Base-by-base conservation (phyloP, 2,888 invertebrate genomes). In the Stenichneumon culpator region DNA sequence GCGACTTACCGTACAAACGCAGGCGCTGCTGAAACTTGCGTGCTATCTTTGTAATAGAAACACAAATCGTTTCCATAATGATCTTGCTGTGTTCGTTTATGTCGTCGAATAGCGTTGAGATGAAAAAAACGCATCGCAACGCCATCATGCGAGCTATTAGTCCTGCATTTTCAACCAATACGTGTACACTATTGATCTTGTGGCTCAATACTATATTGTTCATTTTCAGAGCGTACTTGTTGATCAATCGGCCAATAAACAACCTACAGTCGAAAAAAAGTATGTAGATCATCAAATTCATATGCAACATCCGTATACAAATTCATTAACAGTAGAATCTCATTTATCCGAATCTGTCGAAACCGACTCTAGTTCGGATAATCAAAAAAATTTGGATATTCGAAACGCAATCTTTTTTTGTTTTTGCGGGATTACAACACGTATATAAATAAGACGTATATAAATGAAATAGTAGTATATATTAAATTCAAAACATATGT, bases 61-160 rank as follows among this genome's bases (percentile, higher is more conserved):
- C 3, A 5, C 25, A n/a, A 67, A 85, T 82, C 54, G 47, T 16
- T 32, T 16, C 3, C 79, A 74, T 72, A 7, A 85, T 82, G 2
- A 0, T 32, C 7, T 22, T 9, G 9, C n/a, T 65, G 11, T 2
- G 3, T 16, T n/a, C 3, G 16, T 2, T 1, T 7, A n/a, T 14
- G 28, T 63, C 60, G 5, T 32, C 7, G 32, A 79, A 85, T 25
- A 82, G 25, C 25, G n/a, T 70, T 28, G 19, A n/a, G 14, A 85
- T 44, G 1, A 85, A 39, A 72, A 67, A 3, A 6, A n/a, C 70
- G 60, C 79, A 79, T 14, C 79, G 70, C 7, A 16, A 57, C 11
- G 85, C 82, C 82, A 79, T 67, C 19, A 19, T 60, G 6, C 44
- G n/a, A 44, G 28, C 75, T 44, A 60, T 57, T 3, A 32, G 14